These are phyloP conservation scores for Avahi laniger DNA, from an alignment of 2,797 vertebrate genomes.

Conservation along the genomic window DNA sequence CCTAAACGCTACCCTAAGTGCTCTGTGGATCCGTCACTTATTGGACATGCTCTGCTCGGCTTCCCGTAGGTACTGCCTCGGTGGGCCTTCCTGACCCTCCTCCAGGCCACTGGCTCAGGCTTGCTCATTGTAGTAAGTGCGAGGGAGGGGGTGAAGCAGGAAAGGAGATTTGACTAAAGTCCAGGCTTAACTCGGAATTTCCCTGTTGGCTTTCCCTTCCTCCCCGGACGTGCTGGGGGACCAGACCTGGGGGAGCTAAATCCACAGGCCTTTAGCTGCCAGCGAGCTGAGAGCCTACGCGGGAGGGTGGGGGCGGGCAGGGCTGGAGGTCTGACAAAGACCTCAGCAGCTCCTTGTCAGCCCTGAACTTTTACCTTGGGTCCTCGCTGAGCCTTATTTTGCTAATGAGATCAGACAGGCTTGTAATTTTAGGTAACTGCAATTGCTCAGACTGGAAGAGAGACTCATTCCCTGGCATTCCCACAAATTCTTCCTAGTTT, in stretches of 20 bases:
- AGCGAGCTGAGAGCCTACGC: not conserved
- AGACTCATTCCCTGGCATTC: slow-evolving; percentile 26
- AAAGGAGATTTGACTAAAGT: not conserved
- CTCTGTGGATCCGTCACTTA: accelerated
- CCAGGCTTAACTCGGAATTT: slow-evolving; percentile 33
- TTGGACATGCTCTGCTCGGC: accelerated
- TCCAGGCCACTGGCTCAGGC: not conserved
- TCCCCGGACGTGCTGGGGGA: not conserved
- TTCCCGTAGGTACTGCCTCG: accelerated
- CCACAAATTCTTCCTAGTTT: slow-evolving; percentile 26
- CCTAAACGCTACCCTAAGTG: accelerated
- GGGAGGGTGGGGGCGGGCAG: not conserved
- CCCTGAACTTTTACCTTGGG: not conserved
- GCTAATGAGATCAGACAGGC: slow-evolving; percentile 59
- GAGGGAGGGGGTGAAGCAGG: slow-evolving; percentile 19
- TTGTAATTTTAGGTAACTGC: slow-evolving; percentile 50
- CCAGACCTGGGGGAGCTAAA: not conserved
- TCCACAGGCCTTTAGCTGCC: not conserved
- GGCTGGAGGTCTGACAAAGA: not conserved
- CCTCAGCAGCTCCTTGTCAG: not conserved
- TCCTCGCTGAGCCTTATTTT: slow-evolving; percentile 16
- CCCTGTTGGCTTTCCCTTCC: slow-evolving; percentile 35
- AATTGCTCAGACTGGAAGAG: not conserved
- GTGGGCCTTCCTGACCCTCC: not conserved
- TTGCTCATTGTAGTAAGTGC: not conserved